These are phyloP conservation scores for Apamea monoglypha DNA, from an alignment of 2,888 invertebrate genomes.

Conservation along the genomic window DNA sequence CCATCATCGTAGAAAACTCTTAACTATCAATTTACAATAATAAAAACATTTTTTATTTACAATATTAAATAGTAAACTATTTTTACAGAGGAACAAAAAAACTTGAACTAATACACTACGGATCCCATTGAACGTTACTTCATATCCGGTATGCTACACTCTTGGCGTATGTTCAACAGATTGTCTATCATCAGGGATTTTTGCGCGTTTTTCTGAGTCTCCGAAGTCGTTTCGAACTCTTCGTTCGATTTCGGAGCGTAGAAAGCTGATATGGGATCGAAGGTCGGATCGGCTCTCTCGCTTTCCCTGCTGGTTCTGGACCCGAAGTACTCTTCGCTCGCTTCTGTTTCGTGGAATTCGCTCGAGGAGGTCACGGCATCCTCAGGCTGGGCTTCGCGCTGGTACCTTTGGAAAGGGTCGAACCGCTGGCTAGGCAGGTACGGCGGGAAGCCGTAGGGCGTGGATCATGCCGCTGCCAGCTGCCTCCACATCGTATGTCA, in stretches of 20 bases:
- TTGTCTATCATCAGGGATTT: conserved; percentile 88
- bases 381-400: conserved; percentile 83
- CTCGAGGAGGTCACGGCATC: conserved; percentile 88
- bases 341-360: conserved; percentile 82
- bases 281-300: conserved; percentile 84
- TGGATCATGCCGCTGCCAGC: conserved; percentile 93
- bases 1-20: conserved; percentile 82
- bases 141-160: conserved; percentile 82
- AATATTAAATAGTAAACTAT: conserved; percentile 86
- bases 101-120: conserved; percentile 86
- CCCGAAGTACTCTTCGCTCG: conserved; percentile 81
- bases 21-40: conserved; percentile 87
- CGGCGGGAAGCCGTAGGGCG: conserved; percentile 90
- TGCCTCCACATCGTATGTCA: conserved; percentile 96
- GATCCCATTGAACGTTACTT: conserved; percentile 82
- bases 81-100: conserved; percentile 90
- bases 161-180: conserved; percentile 82
- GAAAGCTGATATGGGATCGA: conserved; percentile 87
- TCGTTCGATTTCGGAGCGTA: conserved; percentile 84
- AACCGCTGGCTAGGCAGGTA: conserved; percentile 88
- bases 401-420: conserved; percentile 84
- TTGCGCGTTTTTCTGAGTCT: conserved; percentile 82
- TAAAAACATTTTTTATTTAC: conserved; percentile 90
- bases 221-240: conserved; percentile 73
- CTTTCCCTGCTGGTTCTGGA: conserved; percentile 80